phyloP scores from a whole-genome alignment of 2,797 vertebrate species.

The Halcyon chelicuti region DNA sequence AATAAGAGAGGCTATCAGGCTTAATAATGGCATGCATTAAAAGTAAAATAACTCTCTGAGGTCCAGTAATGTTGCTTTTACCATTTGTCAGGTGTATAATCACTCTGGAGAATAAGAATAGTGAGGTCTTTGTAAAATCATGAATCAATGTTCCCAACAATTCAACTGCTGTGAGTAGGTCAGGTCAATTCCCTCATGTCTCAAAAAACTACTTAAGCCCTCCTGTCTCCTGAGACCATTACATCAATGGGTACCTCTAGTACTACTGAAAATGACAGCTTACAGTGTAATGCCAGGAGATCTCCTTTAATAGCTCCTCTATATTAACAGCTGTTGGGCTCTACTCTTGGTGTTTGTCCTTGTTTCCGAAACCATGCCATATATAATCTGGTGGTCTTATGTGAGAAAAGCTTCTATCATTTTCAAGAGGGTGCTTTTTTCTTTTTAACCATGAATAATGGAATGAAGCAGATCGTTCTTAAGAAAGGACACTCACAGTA shows the following conservation, averaged over 20 bases:
- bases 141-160: slow-evolving; percentile 75
- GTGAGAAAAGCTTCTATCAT: not conserved
- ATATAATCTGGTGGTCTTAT: not conserved
- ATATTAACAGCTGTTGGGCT: slow-evolving; percentile 48
- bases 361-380: not conserved
- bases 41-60: slow-evolving; percentile 64
- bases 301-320: slow-evolving; percentile 27
- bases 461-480: not conserved
- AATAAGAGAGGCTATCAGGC: slow-evolving; percentile 61
- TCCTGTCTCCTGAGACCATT: slow-evolving; percentile 59
- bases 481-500: not conserved
- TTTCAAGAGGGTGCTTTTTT: not conserved
- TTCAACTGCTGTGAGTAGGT: slow-evolving; percentile 71
- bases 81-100: slow-evolving; percentile 77
- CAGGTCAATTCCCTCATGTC: slow-evolving; percentile 60
- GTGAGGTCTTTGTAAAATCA: slow-evolving; percentile 73
- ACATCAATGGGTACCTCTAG: slow-evolving; percentile 57
- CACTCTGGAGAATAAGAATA: slow-evolving; percentile 73
- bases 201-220: slow-evolving; percentile 64
- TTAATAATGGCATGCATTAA: slow-evolving; percentile 60
- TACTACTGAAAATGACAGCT: slow-evolving; percentile 50
- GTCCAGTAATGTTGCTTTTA: slow-evolving; percentile 70
- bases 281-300: slow-evolving; percentile 52
- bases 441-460: not conserved
- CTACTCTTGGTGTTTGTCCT: not conserved